A percentile compares a stretch with the other conserved stretches of the same genome.
Evolutionary conservation across 2,888 invertebrate genomes (phyloP).

Genomic region (Pseudoips prasinana): DNA sequence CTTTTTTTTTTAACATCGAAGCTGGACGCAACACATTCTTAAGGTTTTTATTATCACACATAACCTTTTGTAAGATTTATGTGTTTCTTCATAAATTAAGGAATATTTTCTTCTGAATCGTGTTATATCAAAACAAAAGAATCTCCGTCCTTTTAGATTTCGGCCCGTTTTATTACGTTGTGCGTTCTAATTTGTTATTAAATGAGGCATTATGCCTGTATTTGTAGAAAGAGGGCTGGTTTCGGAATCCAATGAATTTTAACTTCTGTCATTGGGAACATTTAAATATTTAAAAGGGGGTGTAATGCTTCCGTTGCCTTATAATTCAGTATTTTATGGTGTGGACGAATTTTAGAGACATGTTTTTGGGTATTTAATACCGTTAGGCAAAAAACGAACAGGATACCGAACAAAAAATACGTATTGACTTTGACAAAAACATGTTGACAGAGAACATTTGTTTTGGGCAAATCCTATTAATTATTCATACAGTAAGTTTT

Average conservation of each 20-base stretch:
- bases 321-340: slow-evolving; percentile 31
- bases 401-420: slow-evolving; percentile 23
- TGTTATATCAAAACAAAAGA: slow-evolving; percentile 42
- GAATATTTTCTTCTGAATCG: slow-evolving; percentile 29
- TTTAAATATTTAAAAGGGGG: slow-evolving; percentile 65
- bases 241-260: slow-evolving; percentile 72
- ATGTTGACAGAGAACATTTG: slow-evolving; percentile 9
- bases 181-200: slow-evolving; percentile 76
- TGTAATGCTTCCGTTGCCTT: slow-evolving; percentile 48
- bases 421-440: not conserved
- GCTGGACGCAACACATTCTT: slow-evolving; percentile 33
- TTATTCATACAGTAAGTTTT: slow-evolving; percentile 3
- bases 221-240: slow-evolving; percentile 57
- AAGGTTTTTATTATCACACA: slow-evolving; percentile 19
- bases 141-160: slow-evolving; percentile 22
- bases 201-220: slow-evolving; percentile 72
- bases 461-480: slow-evolving; percentile 11
- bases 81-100: slow-evolving; percentile 31
- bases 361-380: slow-evolving; percentile 17
- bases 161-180: slow-evolving; percentile 49
- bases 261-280: slow-evolving; percentile 58
- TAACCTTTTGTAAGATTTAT: slow-evolving; percentile 25
- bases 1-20: slow-evolving; percentile 20
- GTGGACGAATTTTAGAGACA: slow-evolving; percentile 18
- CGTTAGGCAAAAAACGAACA: slow-evolving; percentile 28